phyloP scores from a whole-genome alignment of 2,888 invertebrate species.

The Terebella lapidaria region DNA sequence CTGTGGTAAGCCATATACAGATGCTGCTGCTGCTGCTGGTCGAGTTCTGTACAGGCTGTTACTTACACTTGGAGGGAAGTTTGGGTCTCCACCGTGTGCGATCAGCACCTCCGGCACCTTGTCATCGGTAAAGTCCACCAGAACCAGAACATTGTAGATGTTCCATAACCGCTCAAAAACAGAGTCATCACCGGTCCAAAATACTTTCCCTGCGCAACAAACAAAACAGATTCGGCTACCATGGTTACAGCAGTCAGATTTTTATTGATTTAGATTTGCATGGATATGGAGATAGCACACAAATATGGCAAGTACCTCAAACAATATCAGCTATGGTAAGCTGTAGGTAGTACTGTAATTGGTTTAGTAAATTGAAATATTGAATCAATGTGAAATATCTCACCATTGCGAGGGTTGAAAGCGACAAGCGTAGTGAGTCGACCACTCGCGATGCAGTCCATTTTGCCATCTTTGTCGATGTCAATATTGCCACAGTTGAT shows the following conservation, averaged over 20 bases:
- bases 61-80: slow-evolving; percentile 10
- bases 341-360: too few species aligned
- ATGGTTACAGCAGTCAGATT: too few species aligned
- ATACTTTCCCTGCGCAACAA: slow-evolving; percentile 9
- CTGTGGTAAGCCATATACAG: too few species aligned
- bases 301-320: too few species aligned
- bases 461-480: slow-evolving; percentile 38
- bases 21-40: too few species aligned
- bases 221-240: too few species aligned
- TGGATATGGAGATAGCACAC: too few species aligned
- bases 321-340: too few species aligned
- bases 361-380: too few species aligned
- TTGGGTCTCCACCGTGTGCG: slow-evolving; percentile 30
- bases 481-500: slow-evolving; percentile 43
- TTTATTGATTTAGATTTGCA: too few species aligned
- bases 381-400: too few species aligned
- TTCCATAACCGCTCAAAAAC: slow-evolving; percentile 35
- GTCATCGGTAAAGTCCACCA: slow-evolving; percentile 46
- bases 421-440: slow-evolving; percentile 36
- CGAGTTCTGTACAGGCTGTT: too few species aligned
- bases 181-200: slow-evolving; percentile 15
- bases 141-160: slow-evolving; percentile 33
- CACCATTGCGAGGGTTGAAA: slow-evolving; percentile 40
- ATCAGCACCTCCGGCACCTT: slow-evolving; percentile 36
- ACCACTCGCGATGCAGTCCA: slow-evolving; percentile 47